phyloP scores from a whole-genome alignment of 2,888 invertebrate species.

The Lycaena phlaeas region DNA sequence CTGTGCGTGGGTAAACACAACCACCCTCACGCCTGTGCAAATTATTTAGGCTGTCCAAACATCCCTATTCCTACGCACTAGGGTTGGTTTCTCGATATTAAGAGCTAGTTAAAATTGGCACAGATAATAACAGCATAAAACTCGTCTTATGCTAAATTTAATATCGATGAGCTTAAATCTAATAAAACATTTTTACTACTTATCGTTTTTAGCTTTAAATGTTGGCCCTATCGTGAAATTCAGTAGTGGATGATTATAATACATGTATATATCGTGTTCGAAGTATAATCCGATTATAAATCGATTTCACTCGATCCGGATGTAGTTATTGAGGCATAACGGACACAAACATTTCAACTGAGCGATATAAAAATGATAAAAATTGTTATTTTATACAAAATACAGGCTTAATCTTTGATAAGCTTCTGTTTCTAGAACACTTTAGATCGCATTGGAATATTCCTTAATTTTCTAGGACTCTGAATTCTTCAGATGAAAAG shows the following conservation, averaged over 20 bases:
- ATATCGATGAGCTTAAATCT: constrained; percentile 9
- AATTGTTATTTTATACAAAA: too few relatives aligned
- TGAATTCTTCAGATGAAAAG: too few relatives aligned
- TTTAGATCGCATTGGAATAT: too few relatives aligned
- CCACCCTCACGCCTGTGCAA: constrained; percentile 47
- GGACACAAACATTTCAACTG: not conserved
- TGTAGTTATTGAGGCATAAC: not conserved
- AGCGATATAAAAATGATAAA: too few relatives aligned
- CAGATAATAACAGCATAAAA: constrained; percentile 11
- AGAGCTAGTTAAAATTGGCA: not conserved
- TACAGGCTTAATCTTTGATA: too few relatives aligned
- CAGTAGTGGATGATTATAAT: too few relatives aligned
- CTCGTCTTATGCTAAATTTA: constrained; percentile 12
- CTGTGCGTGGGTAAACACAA: constrained; percentile 61
- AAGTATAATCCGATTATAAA: constrained; percentile 2
- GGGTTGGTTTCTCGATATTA: constrained; percentile 16
- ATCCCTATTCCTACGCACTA: constrained; percentile 20
- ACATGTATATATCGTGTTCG: too few relatives aligned
- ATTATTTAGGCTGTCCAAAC: constrained; percentile 18
- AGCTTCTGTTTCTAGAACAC: too few relatives aligned
- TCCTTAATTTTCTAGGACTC: too few relatives aligned
- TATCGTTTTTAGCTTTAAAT: not conserved
- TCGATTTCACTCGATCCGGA: constrained; percentile 1
- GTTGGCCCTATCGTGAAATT: too few relatives aligned
- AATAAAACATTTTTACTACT: constrained; percentile 5